Evolutionary conservation across 2,113 vertebrate species (phyloP).

Genomic region (Pyrgilauda ruficollis): DNA sequence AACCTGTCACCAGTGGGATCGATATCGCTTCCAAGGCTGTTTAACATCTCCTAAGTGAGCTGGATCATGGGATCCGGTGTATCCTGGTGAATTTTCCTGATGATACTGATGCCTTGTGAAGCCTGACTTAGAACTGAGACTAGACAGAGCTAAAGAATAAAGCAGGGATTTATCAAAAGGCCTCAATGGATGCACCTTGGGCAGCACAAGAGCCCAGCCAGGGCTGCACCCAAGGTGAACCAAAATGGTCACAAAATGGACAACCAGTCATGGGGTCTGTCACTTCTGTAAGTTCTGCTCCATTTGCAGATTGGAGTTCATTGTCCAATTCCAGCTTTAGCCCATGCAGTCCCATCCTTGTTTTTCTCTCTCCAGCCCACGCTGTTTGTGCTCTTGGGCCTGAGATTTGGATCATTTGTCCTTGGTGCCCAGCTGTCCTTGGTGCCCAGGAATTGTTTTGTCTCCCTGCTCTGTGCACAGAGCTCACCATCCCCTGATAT

Average conservation of each 20-base stretch:
- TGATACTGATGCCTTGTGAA: not conserved
- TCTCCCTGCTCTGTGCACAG: not conserved
- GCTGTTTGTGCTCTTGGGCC: not conserved
- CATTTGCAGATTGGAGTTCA: not conserved
- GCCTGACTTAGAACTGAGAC: not conserved
- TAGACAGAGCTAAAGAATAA: not conserved
- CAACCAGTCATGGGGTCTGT: fast-evolving
- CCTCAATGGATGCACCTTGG: not conserved
- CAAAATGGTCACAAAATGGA: not conserved
- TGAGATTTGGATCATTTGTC: not conserved
- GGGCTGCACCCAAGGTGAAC: not conserved
- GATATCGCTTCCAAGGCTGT: fast-evolving
- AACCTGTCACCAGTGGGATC: not conserved
- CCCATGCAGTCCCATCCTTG: fast-evolving
- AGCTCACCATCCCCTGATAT: fast-evolving
- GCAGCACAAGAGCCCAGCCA: not conserved
- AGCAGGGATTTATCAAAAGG: not conserved
- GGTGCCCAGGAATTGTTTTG: not conserved
- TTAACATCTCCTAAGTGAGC: not conserved
- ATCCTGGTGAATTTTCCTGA: not conserved
- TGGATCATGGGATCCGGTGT: not conserved
- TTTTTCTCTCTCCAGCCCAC: not conserved
- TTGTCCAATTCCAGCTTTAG: not conserved
- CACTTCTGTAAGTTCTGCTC: fast-evolving
- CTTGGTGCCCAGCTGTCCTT: not conserved